Conservation (phyloP, 2,113 vertebrate species). For the Aphyosemion australe region DNA sequence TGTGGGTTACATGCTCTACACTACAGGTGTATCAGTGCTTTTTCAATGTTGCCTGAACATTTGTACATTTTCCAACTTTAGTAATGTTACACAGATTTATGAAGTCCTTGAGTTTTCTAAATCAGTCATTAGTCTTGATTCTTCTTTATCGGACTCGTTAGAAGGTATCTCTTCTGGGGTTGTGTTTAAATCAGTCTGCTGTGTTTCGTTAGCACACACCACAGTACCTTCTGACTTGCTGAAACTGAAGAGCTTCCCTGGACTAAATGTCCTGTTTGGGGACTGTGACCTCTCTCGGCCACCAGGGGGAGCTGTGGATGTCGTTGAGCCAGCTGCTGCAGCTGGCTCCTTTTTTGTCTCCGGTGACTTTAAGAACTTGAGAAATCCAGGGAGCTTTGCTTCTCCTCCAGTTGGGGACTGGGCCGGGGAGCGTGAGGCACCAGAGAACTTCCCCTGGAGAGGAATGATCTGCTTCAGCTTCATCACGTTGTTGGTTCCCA, state of each 20-base stretch:
- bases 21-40: conserved; percentile 16
- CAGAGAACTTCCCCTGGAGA: conserved; percentile 87
- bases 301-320: conserved; percentile 31
- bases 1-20: conserved; percentile 34
- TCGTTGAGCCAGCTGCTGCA: conserved; percentile 37
- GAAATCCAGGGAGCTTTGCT: conserved; percentile 89
- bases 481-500: conserved; percentile 92
- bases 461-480: conserved; percentile 95
- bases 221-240: conserved; percentile 78
- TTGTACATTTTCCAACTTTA: conserved; percentile 31
- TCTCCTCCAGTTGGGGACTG: conserved; percentile 86
- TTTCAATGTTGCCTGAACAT: not conserved
- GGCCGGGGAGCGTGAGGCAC: conserved; percentile 78
- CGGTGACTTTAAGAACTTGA: conserved; percentile 89
- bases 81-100: conserved; percentile 37
- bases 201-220: conserved; percentile 82
- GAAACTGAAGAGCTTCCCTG: conserved; percentile 89
- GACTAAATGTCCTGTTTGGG: conserved; percentile 89
- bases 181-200: conserved; percentile 53
- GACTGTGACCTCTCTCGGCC: conserved; percentile 86
- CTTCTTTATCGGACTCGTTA: conserved; percentile 63
- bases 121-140: conserved; percentile 58
- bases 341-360: conserved; percentile 82
- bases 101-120: conserved; percentile 61
- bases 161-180: conserved; percentile 66